Evolutionary conservation across 2,888 invertebrate genomes (phyloP), one percentile per base, ranked within the genome.

Genomic region (Eilema depressum): DNA sequence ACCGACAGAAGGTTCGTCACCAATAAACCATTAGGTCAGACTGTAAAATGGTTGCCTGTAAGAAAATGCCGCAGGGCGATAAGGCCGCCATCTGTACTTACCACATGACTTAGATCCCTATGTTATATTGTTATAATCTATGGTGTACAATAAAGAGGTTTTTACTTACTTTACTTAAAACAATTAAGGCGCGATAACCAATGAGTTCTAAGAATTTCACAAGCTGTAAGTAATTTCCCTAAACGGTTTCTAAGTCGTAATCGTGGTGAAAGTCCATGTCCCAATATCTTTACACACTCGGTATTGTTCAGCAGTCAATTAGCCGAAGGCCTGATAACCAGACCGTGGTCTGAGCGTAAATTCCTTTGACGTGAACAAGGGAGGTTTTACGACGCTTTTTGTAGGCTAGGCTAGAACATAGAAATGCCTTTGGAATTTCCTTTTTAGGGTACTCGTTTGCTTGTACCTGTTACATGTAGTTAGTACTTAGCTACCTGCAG

Each of bases 291-390:
- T 73, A 74, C 68, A 73, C 73, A 64, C 69, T 71, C 64, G 63
- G 64, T 70, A 83, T 82, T 86, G 84, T 84, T 76, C 70, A 68
- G 71, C 72, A 80, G 76, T 77, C 83, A 80, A 83, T 88, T 83
- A 83, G 81, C 80, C 76, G 83, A 77, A 71, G 70, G 69, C 75
- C 77, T 80, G 79, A 81, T 82, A 81, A 69, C 77, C 69, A 72
- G 72, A 75, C 78, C 75, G 75, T 80, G 80, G 75, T 77, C 76
- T 79, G 75, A 80, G 75, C 79, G 81, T 83, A 84, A 85, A 85
- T 86, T 83, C 83, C 83, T 82, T 80, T 80, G 82, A 82, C 83
- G 79, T 75, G 77, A 79, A 83, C 83, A 82, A 81, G 80, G 79
- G 78, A 69, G 71, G 72, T 68, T 80, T 85, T 83, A 81, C 83